Conservation (phyloP, 37 sponge, comb jelly and placozoan genomes). For the Ianthella basta region DNA sequence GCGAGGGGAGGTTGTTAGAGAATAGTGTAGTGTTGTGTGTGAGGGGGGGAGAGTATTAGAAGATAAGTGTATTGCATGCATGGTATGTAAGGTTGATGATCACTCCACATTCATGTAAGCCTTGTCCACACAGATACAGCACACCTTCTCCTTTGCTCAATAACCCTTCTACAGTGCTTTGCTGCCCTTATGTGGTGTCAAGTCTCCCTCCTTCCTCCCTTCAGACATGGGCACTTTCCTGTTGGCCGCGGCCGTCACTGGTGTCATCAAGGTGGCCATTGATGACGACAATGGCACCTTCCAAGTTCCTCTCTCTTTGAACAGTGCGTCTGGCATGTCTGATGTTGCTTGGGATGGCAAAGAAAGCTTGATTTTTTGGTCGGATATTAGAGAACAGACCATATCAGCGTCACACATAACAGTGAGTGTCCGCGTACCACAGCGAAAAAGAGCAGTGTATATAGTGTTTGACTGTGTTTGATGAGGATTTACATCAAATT, state of each 20-base stretch:
- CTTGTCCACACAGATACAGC: too few relatives aligned
- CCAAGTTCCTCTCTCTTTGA: background rate
- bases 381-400: background rate
- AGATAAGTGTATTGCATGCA: too few relatives aligned
- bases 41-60: too few relatives aligned
- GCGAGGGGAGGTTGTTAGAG: too few relatives aligned
- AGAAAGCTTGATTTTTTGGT: background rate
- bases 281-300: background rate
- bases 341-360: conserved; percentile 3
- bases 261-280: background rate
- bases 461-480: too few relatives aligned
- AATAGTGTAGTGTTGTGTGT: too few relatives aligned
- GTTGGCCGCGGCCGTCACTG: background rate
- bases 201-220: background rate
- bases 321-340: background rate
- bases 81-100: too few relatives aligned
- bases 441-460: too few relatives aligned
- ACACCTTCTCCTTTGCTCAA: too few relatives aligned
- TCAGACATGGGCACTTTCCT: background rate
- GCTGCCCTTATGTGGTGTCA: background rate
- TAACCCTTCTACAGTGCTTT: too few relatives aligned
- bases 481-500: too few relatives aligned
- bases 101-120: too few relatives aligned
- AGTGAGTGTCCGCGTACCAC: background rate
- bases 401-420: background rate